phyloP scores from a whole-genome alignment of 2,888 invertebrate species.

The Ceratothoa steindachneri region DNA sequence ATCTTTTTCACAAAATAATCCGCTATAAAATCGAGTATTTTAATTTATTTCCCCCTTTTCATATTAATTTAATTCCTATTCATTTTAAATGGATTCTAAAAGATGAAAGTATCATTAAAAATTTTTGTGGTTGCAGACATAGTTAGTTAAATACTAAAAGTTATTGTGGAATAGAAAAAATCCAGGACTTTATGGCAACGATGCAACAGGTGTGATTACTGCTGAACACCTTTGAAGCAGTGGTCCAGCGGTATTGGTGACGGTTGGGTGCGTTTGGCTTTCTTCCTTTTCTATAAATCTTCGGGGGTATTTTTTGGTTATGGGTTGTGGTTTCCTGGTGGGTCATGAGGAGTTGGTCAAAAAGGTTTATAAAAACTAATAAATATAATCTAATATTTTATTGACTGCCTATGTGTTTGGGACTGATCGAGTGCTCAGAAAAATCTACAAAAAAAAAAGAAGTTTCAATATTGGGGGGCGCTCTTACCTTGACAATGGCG shows the following conservation, averaged over 20 bases:
- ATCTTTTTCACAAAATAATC: not conserved
- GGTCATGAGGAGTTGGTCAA: slow-evolving; percentile 23
- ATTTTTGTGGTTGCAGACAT: not conserved
- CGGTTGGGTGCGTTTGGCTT: slow-evolving; percentile 36
- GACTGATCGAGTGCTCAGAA: not conserved
- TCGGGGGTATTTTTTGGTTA: slow-evolving; percentile 25
- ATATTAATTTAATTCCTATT: too few relatives aligned
- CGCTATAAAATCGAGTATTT: not conserved
- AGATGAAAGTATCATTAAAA: not conserved
- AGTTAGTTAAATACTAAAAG: not conserved
- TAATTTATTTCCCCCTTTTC: not conserved
- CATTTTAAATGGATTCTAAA: too few relatives aligned
- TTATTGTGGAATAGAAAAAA: not conserved
- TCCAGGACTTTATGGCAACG: not conserved
- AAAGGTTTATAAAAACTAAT: slow-evolving; percentile 8
- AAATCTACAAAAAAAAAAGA: not conserved
- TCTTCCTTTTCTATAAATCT: slow-evolving; percentile 22
- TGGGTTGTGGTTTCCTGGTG: slow-evolving; percentile 28
- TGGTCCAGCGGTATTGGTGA: slow-evolving; percentile 40
- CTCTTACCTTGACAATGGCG: slow-evolving; percentile 30
- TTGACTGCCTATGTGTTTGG: not conserved
- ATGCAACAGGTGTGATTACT: slow-evolving; percentile 8
- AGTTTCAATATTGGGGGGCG: not conserved
- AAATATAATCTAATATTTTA: not conserved
- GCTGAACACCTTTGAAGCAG: slow-evolving; percentile 19